Conservation (phyloP, 1,140 invertebrate species). For the Drosophila paulistorum region DNA sequence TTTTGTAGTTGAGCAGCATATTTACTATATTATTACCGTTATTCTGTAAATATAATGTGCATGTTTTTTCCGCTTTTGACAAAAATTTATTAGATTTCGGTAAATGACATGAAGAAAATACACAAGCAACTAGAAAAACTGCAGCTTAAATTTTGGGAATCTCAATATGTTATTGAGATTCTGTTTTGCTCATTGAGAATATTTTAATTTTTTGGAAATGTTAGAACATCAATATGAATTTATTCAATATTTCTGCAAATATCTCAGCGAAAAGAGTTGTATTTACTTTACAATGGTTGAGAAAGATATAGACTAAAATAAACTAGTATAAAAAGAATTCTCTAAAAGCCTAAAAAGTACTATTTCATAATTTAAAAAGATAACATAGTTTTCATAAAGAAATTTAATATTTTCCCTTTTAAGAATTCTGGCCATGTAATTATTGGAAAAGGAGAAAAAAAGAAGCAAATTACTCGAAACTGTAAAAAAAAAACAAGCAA, state of each 20-base stretch:
- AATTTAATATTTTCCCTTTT: not conserved
- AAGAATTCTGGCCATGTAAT: not conserved
- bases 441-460: not conserved
- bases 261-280: too few relatives aligned
- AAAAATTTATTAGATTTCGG: conserved; percentile 35
- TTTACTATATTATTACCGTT: conserved; percentile 60
- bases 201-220: too few relatives aligned
- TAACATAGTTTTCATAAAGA: not conserved
- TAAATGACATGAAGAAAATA: not conserved
- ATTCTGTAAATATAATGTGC: conserved; percentile 50
- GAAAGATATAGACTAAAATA: too few relatives aligned
- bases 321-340: too few relatives aligned
- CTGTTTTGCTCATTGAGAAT: too few relatives aligned
- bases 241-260: too few relatives aligned
- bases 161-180: too few relatives aligned
- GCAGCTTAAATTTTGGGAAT: not conserved
- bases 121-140: not conserved
- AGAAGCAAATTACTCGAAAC: conserved; percentile 5
- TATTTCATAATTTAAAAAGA: too few relatives aligned
- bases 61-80: conserved; percentile 66
- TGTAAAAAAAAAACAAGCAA: not conserved
- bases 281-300: too few relatives aligned
- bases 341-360: too few relatives aligned
- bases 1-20: conserved; percentile 29
- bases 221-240: too few relatives aligned